These are phyloP conservation scores for Reticulitermes speratus DNA, from an alignment of 1,140 invertebrate species.

Conservation along the genomic window DNA sequence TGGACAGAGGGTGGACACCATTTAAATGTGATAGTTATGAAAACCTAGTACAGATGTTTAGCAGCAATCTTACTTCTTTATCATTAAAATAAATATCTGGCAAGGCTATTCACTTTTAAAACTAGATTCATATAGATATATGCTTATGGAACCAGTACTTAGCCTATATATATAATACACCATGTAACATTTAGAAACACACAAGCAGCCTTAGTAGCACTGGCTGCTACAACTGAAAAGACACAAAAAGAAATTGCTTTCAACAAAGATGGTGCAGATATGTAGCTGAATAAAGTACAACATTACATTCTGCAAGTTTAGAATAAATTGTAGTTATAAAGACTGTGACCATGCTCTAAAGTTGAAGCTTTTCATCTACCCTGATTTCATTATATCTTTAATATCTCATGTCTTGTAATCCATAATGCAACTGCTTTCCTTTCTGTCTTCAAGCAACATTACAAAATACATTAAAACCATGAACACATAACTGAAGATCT, in stretches of 20 bases:
- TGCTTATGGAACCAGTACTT: slow-evolving; percentile 9
- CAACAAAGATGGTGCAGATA: slow-evolving; percentile 15
- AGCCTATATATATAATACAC: slow-evolving; percentile 6
- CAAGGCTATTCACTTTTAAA: slow-evolving; percentile 24
- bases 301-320: neutral
- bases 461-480: neutral
- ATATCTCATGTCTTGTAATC: neutral
- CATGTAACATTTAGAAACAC: slow-evolving; percentile 7
- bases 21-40: slow-evolving; percentile 3
- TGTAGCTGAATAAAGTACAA: slow-evolving; percentile 21
- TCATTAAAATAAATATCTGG: slow-evolving; percentile 30
- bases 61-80: slow-evolving; percentile 12
- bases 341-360: neutral
- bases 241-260: neutral
- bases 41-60: neutral
- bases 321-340: neutral
- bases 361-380: neutral
- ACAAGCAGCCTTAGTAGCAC: slow-evolving; percentile 6
- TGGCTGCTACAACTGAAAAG: neutral
- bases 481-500: neutral
- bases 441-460: neutral
- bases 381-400: neutral
- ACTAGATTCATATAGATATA: slow-evolving; percentile 16
- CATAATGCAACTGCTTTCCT: neutral
- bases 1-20: neutral